Evolutionary conservation across 2,888 invertebrate genomes (phyloP).

Genomic region (Apamea monoglypha): DNA sequence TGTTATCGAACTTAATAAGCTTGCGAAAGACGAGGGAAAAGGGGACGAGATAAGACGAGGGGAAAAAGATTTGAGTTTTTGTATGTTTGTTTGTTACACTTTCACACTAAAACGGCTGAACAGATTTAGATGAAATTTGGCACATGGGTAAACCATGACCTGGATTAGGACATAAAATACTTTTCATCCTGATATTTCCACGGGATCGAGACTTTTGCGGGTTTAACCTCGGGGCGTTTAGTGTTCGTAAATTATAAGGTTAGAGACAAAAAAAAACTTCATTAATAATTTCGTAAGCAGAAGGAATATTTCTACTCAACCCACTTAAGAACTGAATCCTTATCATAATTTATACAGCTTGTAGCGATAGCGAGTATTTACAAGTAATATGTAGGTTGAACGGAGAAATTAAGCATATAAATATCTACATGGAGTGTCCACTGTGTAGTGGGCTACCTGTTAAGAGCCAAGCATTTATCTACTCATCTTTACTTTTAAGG

Average conservation of each 20-base stretch:
- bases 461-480: conserved; percentile 66
- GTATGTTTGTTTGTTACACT: neutral
- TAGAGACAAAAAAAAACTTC: neutral
- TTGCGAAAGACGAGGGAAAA: no score
- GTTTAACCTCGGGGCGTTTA: neutral
- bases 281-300: neutral
- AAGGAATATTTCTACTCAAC: neutral
- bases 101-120: neutral
- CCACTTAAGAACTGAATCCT: neutral
- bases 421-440: conserved; percentile 29
- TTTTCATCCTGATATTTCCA: neutral
- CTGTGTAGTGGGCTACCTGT: conserved; percentile 54
- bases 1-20: no score
- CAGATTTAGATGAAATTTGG: no score
- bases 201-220: neutral
- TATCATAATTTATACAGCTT: neutral
- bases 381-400: conserved; percentile 14
- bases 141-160: neutral
- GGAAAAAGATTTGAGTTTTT: no score
- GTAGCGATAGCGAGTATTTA: no score
- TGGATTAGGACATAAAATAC: neutral
- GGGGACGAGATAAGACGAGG: no score
- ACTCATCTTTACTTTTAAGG: conserved; percentile 43
- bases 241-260: neutral
- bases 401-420: conserved; percentile 26